Evolutionary conservation across 2,113 vertebrate genomes (phyloP), one percentile per base, ranked within the genome.

Genomic region (Dicerorhinus sumatrensis): DNA sequence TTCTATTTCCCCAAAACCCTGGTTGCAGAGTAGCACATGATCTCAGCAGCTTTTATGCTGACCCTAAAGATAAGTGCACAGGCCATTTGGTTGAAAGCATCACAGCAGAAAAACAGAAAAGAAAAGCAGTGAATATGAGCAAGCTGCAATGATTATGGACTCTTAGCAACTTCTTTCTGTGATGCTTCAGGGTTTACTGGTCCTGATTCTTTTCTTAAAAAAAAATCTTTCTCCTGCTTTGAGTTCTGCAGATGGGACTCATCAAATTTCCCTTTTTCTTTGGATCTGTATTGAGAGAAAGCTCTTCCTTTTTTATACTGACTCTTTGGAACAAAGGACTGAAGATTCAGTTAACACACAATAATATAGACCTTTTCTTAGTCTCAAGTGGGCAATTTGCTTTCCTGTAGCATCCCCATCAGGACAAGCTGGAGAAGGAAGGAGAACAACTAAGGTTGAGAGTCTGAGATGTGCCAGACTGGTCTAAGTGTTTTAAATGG

Each of bases 71-170:
- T n/a, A 58, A 83, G 36, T 10, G 2, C 23, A 79, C 6, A 89
- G 21, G 27, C 33, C 31, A 46, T 93, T 72, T 89, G 20, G n/a
- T 63, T 97, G 48, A 81, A 96, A 93, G 31, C 18, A 56, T 48
- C 48, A 65, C 14, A 3, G 2, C 33, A 82, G 39, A 85, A 27
- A 96, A 88, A 62, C 20, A 29, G 3, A 11, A 79, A 92, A 91
- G 29, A 39, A 84, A 97, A 95, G 11, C 54, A 60, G 79, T 60
- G 39, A 73, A 76, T 3, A 39, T 3, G 27, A 83, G 8, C 25
- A 56, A 54, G 20, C 9, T 46, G 11, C 56, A 81, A 3, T 27
- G 56, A 85, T 58, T 63, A 42, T 18, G 11, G 9, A 17, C 72
- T 77, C 60, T 33, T 84, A 51, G 29, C 6, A 29, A 14, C 13